A percentile compares a stretch with the other conserved stretches of the same genome.
These are phyloP conservation scores for Phrynosoma blainvillii DNA, from an alignment of 2,113 vertebrate genomes.

Conservation along the genomic window DNA sequence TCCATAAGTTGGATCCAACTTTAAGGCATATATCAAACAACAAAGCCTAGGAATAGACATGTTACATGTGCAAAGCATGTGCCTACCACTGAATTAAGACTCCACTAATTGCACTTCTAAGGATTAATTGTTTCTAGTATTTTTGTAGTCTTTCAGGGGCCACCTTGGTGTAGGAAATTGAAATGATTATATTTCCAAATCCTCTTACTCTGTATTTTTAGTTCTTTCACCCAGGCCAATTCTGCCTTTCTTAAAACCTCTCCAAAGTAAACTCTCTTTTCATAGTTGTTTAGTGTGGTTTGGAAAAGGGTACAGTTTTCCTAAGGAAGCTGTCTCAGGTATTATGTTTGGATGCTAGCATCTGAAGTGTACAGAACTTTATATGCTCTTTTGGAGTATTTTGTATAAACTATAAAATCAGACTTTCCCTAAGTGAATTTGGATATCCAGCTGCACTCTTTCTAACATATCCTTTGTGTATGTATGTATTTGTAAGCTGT, in stretches of 20 bases:
- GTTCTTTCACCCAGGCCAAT: conserved; percentile 24
- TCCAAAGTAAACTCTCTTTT: conserved; percentile 52
- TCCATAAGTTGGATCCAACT: too few relatives aligned
- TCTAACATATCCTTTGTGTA: not conserved
- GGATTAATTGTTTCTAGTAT: not conserved
- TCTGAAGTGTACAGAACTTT: conserved; percentile 23
- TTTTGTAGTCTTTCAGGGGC: not conserved
- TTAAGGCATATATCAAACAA: too few relatives aligned
- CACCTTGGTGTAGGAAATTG: not conserved
- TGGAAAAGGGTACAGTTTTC: conserved; percentile 44
- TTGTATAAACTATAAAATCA: conserved; percentile 21
- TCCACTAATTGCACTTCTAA: not conserved
- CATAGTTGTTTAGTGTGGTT: conserved; percentile 44
- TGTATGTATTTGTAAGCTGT: not conserved
- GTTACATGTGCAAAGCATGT: not conserved
- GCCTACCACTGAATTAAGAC: not conserved
- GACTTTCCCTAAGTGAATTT: not conserved
- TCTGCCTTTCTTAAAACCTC: conserved; percentile 34
- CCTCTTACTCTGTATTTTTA: not conserved
- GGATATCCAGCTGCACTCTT: not conserved
- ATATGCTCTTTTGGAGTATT: not conserved
- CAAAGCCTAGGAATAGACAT: not conserved
- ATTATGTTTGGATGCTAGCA: conserved; percentile 16
- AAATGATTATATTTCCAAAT: conserved; percentile 23
- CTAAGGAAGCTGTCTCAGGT: conserved; percentile 5